Conservation (phyloP, 2,113 vertebrate genomes). For the Agapornis roseicollis region DNA sequence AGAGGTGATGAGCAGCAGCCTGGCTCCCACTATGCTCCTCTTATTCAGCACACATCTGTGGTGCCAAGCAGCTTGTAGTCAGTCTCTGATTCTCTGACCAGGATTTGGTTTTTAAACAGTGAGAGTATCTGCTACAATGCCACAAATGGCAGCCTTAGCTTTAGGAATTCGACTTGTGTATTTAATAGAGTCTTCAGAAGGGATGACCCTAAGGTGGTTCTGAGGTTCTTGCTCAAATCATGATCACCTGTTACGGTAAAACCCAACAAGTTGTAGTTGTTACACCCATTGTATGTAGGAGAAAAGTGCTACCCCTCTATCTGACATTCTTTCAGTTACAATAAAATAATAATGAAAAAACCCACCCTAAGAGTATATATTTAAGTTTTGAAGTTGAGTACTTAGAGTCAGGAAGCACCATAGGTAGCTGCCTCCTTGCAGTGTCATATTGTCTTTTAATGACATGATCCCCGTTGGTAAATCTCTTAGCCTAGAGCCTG, state of each 20-base stretch:
- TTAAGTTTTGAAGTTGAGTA: neutral
- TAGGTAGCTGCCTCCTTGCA: rapidly evolving
- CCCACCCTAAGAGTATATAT: neutral
- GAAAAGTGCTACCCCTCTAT: neutral
- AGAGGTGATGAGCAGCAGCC: neutral
- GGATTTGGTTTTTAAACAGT: neutral
- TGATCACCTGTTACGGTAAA: neutral
- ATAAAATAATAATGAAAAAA: neutral
- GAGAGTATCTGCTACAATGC: neutral
- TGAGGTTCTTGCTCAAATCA: neutral
- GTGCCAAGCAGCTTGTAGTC: neutral
- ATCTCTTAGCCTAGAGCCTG: neutral
- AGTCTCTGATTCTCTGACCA: neutral
- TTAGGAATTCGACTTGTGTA: neutral
- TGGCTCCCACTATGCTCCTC: neutral
- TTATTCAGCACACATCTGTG: neutral
- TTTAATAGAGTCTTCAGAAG: neutral
- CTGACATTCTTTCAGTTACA: neutral
- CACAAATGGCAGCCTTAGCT: neutral
- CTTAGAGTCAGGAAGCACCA: neutral
- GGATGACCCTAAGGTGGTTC: neutral
- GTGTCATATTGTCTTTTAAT: neutral
- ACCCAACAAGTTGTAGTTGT: neutral
- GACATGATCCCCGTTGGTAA: rapidly evolving
- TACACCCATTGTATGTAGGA: neutral